Evolutionary conservation across 35 echinoderm and acorn worm species (phyloP), one percentile per base, ranked within the genome.

Genomic region (Ophiothrix spiculata): DNA sequence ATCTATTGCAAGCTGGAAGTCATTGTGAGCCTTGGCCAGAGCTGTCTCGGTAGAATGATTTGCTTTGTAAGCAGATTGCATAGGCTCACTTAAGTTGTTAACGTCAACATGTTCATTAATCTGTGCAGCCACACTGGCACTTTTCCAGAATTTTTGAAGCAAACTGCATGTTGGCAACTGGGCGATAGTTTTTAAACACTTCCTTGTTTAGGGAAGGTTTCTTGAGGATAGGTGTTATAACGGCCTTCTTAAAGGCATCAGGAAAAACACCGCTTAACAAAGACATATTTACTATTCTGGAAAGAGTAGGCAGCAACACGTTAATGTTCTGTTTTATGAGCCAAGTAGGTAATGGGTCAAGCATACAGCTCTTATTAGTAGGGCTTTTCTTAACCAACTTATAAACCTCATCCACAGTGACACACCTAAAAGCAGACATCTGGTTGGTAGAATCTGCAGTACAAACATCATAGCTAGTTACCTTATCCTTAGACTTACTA

Each of bases 31-130:
- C 32, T 83, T 23, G 8, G 81, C 25, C 13, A 83, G 37, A 75
- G 87, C 87, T 39, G 86, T 88, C 79, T 88, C 86, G 25, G 86
- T 88, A 38, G 19, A 33, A 80, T 89, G 80, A 63, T 75, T 23
- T 28, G 87, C 54, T 82, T 37, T 81, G 36, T 89, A 89, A 39
- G 80, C 63, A 35, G 87, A 89, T 42, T 83, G 80, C n/a, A 0
- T 35, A 1, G 64, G 60, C 36, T 81, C 79, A 78, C 75, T 83
- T 11, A 75, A 46, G 23, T 89, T 76, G 56, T 89, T 73, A 12
- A 19, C 4, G 16, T 35, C 64, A 34, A 76, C 38, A 46, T 40
- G 37, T 1, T 84, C 64, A 54, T 2, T 36, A 21, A 90, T 10
- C 37, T 54, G 64, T 40, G 29, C 10, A 45, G 25, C 37, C 1